Base-by-base conservation (phyloP, 2,113 vertebrate species). In the Apteryx mantelli region DNA sequence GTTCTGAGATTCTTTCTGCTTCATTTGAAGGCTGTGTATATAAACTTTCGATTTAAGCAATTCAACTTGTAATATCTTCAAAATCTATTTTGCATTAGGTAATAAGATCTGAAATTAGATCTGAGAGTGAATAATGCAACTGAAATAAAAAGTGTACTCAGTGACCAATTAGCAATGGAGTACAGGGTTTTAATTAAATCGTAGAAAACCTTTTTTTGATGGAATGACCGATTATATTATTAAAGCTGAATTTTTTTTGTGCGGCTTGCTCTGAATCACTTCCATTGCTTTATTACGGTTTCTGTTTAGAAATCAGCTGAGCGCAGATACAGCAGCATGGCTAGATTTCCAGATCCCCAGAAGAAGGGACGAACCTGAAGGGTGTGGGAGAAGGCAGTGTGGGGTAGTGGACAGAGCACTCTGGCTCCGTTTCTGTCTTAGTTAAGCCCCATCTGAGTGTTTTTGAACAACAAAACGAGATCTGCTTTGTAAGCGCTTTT, bases 51-150 rank as follows among this genome's bases (percentile, higher is more conserved):
- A 48, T 48, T 18, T 48, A 48, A 48, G 19, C 46, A 48, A 48
- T 19, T 48, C 46, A 48, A 48, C 46, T 18, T 48, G 19, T 19
- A 69, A 46, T 16, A 11, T 61, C 25, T 69, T 52, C 60, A 32
- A 26, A 34, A 40, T 82, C 5, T 44, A 1, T 69, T 77, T 52
- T 7, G 5, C 0, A 0, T 50, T 42, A 4, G 5, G n/a, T 32
- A 22, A 13, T 28, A 11, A 42, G 75, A 18, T 44, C 32, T 21
- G 79, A 69, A 60, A 32, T 68, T 5, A 0, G 8, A 1, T 68
- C 10, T 90, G 78, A 61, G 40, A 42, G 46, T 60, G 69, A 8
- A 5, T 32, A 53, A 40, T 1, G 0, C 53, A 10, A 1, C 66
- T 2, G 42, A 44, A 75, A 14, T n/a, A 15, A 66, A 64, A 46